Evolutionary conservation across 2,888 invertebrate species (phyloP).

Genomic region (Mesopsocus fuscifrons): DNA sequence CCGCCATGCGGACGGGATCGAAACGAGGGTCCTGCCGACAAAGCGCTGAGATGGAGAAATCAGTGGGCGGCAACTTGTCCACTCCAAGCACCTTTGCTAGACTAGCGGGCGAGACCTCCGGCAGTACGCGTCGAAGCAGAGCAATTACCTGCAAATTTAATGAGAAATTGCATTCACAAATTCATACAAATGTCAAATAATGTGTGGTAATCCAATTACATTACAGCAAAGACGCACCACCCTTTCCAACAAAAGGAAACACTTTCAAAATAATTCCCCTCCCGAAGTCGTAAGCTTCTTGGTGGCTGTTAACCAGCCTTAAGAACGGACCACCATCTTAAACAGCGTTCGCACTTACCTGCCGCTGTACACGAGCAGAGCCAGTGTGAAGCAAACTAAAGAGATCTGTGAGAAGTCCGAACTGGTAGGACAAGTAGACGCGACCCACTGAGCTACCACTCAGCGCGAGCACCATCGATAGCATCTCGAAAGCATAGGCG

Average conservation of each 20-base stretch:
- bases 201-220: not conserved
- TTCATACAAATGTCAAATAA: not conserved
- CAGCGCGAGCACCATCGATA: constrained; percentile 83
- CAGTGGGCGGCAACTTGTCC: constrained; percentile 46
- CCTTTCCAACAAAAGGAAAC: no score
- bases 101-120: constrained; percentile 71
- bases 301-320: no score
- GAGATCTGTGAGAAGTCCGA: constrained; percentile 64
- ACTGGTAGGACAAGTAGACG: constrained; percentile 76
- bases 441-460: constrained; percentile 85
- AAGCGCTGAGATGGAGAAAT: constrained; percentile 49
- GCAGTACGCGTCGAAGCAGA: constrained; percentile 65
- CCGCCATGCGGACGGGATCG: constrained; percentile 40
- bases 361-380: constrained; percentile 84
- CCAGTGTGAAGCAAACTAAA: constrained; percentile 79
- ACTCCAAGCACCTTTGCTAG: constrained; percentile 61
- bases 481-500: constrained; percentile 95
- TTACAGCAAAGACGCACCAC: not conserved
- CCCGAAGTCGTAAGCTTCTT: no score
- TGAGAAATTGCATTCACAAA: constrained; percentile 9
- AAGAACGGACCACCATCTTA: no score
- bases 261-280: no score
- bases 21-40: constrained; percentile 26
- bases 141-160: constrained; percentile 47
- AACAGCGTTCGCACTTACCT: no score